Percentiles rank a stretch among this genome's conserved stretches.
Conservation (phyloP, 1,140 invertebrate species). For the Macrostomum lignano region DNA sequence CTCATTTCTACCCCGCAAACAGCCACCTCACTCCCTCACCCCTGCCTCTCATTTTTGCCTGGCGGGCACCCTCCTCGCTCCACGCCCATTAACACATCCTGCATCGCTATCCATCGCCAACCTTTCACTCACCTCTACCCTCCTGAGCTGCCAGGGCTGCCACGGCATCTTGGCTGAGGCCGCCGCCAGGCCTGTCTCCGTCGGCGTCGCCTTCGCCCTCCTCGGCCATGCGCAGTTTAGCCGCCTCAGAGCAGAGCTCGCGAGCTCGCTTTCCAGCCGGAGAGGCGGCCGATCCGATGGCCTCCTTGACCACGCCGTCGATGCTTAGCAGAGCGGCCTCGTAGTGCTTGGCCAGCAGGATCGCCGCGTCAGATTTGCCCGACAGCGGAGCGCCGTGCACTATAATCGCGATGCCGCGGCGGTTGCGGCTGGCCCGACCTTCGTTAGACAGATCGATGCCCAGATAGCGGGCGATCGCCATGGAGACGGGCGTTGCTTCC, state of each 20-base stretch:
- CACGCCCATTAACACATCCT: no score
- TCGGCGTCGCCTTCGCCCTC: conserved; percentile 17
- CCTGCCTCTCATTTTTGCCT: no score
- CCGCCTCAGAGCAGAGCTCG: conserved; percentile 21
- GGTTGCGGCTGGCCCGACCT: conserved; percentile 23
- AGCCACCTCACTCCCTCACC: no score
- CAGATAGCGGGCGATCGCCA: conserved; percentile 23
- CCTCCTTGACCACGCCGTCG: conserved; percentile 21
- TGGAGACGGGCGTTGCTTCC: conserved; percentile 25
- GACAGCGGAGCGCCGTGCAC: conserved; percentile 24
- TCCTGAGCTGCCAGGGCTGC: no score
- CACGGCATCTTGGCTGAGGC: no score
- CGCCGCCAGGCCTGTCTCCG: no score
- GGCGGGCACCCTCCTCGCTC: no score
- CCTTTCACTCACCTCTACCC: no score
- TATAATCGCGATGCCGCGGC: conserved; percentile 21
- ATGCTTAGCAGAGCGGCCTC: conserved; percentile 22
- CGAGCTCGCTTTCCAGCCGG: conserved; percentile 16
- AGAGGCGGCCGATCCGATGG: conserved; percentile 21
- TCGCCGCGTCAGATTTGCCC: conserved; percentile 11
- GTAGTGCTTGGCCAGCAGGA: conserved; percentile 19
- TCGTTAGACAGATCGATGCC: conserved; percentile 25
- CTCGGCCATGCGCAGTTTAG: conserved; percentile 11
- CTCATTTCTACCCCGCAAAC: no score
- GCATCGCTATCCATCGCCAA: no score